Conservation (phyloP, 2,888 invertebrate genomes). For the Cecidostiba fungosa region DNA sequence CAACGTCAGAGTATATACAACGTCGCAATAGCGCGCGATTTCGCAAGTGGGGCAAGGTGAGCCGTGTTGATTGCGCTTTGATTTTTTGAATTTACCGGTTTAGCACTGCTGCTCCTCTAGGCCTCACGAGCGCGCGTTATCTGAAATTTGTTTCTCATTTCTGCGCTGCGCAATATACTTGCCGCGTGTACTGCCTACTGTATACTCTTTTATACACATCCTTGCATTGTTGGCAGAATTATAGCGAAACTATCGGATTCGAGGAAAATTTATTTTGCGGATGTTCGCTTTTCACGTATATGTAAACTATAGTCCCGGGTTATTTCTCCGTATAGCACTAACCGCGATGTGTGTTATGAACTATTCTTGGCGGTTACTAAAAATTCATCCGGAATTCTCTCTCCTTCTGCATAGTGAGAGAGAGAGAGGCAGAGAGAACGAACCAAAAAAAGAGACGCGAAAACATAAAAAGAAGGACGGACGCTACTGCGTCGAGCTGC, state of each 20-base stretch:
- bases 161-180: background rate
- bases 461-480: background rate
- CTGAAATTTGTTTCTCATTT: conserved; percentile 35
- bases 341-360: background rate
- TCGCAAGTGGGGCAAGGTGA: conserved; percentile 61
- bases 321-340: background rate
- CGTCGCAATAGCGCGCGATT: conserved; percentile 33
- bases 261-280: conserved; percentile 20
- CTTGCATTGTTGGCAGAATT: background rate
- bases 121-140: conserved; percentile 8
- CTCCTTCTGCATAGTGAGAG: background rate
- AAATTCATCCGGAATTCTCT: conserved; percentile 28
- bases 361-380: conserved; percentile 35
- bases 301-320: background rate
- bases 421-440: no score
- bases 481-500: background rate
- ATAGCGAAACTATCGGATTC: background rate
- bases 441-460: conserved; percentile 7
- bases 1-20: background rate
- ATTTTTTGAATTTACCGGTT: conserved; percentile 49
- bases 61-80: conserved; percentile 60
- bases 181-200: background rate
- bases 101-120: background rate
- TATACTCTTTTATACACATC: background rate
- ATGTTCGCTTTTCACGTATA: conserved; percentile 3